Percentiles rank a stretch among this genome's conserved stretches.
Conservation (phyloP, 1,140 invertebrate genomes). For the Chionoecetes opilio region DNA sequence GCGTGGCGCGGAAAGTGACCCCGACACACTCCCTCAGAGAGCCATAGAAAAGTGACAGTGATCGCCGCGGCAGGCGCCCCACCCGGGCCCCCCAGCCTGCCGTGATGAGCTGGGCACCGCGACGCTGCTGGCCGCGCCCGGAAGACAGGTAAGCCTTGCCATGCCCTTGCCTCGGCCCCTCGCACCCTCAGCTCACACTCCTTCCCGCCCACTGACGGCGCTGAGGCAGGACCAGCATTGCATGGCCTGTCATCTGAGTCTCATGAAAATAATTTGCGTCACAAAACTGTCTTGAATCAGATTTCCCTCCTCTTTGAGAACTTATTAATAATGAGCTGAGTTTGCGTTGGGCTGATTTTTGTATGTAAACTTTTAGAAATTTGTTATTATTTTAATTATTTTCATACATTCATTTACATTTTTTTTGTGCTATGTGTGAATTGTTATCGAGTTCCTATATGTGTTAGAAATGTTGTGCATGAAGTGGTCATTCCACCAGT, state of each 20-base stretch:
- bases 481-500: background rate
- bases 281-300: background rate
- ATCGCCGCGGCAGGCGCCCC: background rate
- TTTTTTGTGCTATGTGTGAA: background rate
- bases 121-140: slow-evolving; percentile 1
- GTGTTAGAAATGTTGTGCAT: background rate
- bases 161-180: background rate
- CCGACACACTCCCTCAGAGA: background rate
- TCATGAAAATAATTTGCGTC: no score
- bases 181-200: background rate
- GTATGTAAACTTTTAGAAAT: background rate
- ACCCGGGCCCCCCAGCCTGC: background rate
- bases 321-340: background rate
- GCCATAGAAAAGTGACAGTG: background rate
- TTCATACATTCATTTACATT: background rate
- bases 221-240: background rate
- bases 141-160: background rate
- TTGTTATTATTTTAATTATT: background rate
- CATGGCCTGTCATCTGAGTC: background rate
- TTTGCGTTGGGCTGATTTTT: background rate
- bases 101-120: slow-evolving; percentile 4
- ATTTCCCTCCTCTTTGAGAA: background rate
- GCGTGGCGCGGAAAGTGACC: background rate
- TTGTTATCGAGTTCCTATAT: background rate
- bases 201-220: background rate